Conservation (phyloP, 2,888 invertebrate species). For the Pseudoips prasinana region DNA sequence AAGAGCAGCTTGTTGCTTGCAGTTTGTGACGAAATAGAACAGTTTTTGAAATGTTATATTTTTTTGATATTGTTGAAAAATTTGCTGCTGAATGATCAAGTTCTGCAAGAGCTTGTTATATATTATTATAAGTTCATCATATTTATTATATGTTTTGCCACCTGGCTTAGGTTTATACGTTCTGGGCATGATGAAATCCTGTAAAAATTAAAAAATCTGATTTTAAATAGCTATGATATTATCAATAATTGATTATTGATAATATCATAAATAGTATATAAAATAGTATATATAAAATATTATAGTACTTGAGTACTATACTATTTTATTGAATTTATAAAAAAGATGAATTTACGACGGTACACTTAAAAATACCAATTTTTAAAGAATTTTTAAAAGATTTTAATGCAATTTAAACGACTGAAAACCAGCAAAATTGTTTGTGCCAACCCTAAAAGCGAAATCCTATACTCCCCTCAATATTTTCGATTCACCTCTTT, state of each 20-base stretch:
- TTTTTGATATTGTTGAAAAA: not conserved
- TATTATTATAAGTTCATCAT: constrained; percentile 5
- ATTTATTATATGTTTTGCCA: constrained; percentile 13
- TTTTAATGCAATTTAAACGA: constrained; percentile 2
- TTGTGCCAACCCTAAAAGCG: constrained; percentile 2
- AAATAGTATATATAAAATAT: too few species aligned
- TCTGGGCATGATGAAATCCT: constrained; percentile 9
- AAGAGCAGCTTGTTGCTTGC: not conserved
- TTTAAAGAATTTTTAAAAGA: constrained; percentile 1
- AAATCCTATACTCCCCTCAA: constrained; percentile 1
- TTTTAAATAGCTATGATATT: not conserved
- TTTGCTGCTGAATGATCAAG: not conserved
- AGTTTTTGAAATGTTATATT: not conserved
- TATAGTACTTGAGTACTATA: constrained; percentile 3
- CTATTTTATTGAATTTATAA: constrained; percentile 2
- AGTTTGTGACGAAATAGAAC: not conserved
- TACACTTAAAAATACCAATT: constrained; percentile 2
- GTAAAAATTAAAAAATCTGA: not conserved
- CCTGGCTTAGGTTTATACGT: constrained; percentile 13
- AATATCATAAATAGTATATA: too few species aligned
- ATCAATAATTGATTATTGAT: constrained; percentile 4
- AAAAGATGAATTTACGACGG: constrained; percentile 3
- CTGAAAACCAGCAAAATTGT: constrained; percentile 2
- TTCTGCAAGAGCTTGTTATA: not conserved
- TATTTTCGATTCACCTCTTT: constrained; percentile 1